These are phyloP conservation scores for Tokudaia muenninki DNA, from an alignment of 2,797 vertebrate genomes.

Conservation along the genomic window DNA sequence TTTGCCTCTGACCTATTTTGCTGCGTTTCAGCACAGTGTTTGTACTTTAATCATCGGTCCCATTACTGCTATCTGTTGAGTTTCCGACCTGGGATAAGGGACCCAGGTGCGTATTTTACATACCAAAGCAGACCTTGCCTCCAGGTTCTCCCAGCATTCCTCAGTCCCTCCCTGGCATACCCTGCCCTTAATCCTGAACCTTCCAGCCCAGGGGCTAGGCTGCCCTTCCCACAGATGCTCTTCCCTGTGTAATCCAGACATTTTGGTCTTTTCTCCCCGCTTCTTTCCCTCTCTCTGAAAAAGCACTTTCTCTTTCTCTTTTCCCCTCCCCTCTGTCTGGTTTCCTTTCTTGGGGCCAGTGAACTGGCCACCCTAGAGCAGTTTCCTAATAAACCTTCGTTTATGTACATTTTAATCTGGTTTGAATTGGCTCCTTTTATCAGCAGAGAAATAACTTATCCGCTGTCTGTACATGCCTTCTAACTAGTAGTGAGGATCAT, in stretches of 20 bases:
- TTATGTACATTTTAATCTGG: not conserved
- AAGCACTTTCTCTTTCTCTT: not conserved
- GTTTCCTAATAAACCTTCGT: not conserved
- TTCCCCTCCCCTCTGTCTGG: not conserved
- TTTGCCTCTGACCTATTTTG: not conserved
- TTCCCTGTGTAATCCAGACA: not conserved
- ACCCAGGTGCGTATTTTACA: no score
- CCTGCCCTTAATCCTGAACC: not conserved
- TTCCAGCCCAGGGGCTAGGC: not conserved
- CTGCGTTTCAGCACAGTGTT: not conserved
- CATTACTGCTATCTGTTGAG: not conserved
- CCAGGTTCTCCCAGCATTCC: not conserved
- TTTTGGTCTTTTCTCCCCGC: not conserved
- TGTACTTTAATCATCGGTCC: not conserved
- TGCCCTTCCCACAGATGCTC: not conserved
- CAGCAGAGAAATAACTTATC: not conserved
- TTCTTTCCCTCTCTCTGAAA: not conserved
- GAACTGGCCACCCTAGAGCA: not conserved
- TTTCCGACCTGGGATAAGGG: no score
- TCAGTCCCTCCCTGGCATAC: not conserved
- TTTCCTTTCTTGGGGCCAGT: not conserved
- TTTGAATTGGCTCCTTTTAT: not conserved
- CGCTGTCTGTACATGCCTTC: not conserved
- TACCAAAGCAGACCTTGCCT: not conserved
- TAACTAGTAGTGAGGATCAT: not conserved